These are phyloP conservation scores for Leptosomus discolor DNA, from an alignment of 2,113 vertebrate species.

Conservation along the genomic window DNA sequence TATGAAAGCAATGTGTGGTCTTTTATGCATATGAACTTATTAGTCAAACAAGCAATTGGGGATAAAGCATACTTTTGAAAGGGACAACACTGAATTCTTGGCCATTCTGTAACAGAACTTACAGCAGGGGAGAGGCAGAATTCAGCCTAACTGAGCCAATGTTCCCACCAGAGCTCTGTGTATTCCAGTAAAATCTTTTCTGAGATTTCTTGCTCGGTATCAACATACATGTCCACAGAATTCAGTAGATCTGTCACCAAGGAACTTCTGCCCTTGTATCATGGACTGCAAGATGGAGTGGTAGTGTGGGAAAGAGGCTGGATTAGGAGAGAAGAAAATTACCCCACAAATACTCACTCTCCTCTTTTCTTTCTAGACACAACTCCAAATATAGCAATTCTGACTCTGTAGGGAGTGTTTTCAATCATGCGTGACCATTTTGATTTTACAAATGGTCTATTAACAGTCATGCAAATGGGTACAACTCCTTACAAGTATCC, in stretches of 20 bases:
- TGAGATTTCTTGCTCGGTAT: neutral
- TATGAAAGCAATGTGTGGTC: neutral
- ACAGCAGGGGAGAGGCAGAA: neutral
- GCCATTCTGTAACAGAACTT: neutral
- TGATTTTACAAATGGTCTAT: neutral
- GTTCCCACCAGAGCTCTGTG: neutral
- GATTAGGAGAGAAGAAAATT: neutral
- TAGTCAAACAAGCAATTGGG: neutral
- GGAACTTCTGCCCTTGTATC: neutral
- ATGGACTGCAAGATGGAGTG: neutral
- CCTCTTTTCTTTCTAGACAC: neutral
- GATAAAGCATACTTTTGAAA: neutral
- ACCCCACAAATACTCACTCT: neutral
- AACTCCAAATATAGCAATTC: conserved; percentile 38
- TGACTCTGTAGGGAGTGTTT: conserved; percentile 4
- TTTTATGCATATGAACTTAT: neutral
- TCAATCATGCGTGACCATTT: neutral
- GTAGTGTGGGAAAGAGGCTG: neutral
- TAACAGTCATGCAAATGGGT: neutral
- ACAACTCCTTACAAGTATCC: neutral
- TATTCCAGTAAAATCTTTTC: neutral
- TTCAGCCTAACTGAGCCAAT: neutral
- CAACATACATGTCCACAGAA: neutral
- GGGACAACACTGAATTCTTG: neutral
- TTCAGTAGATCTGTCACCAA: neutral